Conservation (phyloP, 2,113 vertebrate species). For the Furnarius figulus region DNA sequence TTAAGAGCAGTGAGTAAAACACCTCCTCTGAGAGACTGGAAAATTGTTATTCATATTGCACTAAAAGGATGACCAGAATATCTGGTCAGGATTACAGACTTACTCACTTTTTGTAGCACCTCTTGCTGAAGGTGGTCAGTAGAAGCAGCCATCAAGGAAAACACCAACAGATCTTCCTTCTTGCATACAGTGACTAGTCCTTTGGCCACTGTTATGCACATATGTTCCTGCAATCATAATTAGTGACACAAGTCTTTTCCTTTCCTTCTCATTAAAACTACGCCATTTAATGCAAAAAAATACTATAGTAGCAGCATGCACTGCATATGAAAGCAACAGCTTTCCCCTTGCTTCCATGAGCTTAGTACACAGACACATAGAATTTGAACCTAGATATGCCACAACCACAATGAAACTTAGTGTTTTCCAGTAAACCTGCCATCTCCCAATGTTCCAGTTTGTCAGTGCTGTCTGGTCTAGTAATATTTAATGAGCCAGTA, state of each 20-base stretch:
- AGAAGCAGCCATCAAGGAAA: neutral
- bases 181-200: neutral
- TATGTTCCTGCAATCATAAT: neutral
- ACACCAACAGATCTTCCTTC: neutral
- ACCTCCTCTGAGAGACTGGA: neutral
- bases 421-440: neutral
- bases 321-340: neutral
- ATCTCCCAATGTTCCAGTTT: neutral
- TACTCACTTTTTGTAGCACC: neutral
- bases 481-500: neutral
- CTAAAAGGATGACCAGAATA: neutral
- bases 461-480: neutral
- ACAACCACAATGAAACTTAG: neutral
- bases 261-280: neutral
- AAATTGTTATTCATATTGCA: neutral
- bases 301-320: rapidly evolving
- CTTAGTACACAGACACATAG: neutral
- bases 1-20: neutral
- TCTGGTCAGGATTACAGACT: neutral
- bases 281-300: neutral
- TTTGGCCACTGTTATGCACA: neutral
- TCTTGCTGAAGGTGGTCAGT: neutral
- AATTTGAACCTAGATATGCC: neutral
- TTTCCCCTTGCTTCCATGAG: neutral
- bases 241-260: neutral